Evolutionary conservation across 2,113 vertebrate species (phyloP).

Genomic region (Rutilus rutilus): DNA sequence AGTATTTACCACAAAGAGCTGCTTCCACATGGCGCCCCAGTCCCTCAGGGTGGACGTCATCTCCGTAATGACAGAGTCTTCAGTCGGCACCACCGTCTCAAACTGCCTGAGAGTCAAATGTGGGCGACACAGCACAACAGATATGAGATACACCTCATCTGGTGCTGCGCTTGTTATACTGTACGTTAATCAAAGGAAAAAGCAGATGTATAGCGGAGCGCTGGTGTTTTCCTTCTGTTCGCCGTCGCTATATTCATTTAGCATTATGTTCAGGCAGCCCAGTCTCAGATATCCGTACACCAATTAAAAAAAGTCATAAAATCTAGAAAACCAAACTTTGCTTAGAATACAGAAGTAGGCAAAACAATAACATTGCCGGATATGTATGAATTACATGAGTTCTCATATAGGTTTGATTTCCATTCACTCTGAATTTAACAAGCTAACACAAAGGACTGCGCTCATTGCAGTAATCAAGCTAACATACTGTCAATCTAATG

Average conservation of each 20-base stretch:
- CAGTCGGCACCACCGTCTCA: constrained; percentile 94
- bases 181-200: constrained; percentile 14
- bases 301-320: not conserved
- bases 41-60: constrained; percentile 97
- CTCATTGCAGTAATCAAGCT: too few species aligned
- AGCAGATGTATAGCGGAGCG: not conserved
- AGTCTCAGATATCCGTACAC: not conserved
- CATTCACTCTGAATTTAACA: too few species aligned
- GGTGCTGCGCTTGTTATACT: not conserved
- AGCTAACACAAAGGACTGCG: too few species aligned
- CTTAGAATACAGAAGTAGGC: not conserved
- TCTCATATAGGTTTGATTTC: too few species aligned
- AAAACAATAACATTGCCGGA: not conserved
- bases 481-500: too few species aligned
- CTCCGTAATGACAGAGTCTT: constrained; percentile 98
- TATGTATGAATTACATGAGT: not conserved
- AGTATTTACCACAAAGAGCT: constrained; percentile 90
- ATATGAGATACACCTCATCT: constrained; percentile 22
- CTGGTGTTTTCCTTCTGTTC: not conserved
- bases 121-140: not conserved
- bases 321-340: not conserved
- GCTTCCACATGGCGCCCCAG: constrained; percentile 99
- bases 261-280: not conserved
- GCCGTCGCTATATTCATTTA: not conserved
- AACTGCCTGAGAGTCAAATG: constrained; percentile 84